Percentiles rank a stretch among this genome's conserved stretches.
Evolutionary conservation across 2,113 vertebrate genomes (phyloP).

Genomic region (Helogale parvula): DNA sequence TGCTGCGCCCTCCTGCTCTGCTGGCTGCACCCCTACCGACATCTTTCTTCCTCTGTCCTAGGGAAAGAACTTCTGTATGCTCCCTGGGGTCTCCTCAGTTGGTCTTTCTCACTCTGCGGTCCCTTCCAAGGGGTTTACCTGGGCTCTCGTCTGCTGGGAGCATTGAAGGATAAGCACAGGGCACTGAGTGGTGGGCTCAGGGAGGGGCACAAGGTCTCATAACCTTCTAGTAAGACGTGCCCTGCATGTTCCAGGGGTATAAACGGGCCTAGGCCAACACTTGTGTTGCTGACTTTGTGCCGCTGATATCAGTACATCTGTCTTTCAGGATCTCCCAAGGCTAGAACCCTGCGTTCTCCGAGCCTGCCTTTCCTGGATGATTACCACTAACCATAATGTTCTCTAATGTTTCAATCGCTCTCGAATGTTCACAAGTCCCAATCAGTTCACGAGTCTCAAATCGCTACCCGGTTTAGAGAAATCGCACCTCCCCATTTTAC

Average conservation of each 20-base stretch:
- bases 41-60: not conserved
- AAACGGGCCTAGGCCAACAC: not conserved
- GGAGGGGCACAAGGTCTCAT: not conserved
- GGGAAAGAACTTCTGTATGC: not conserved
- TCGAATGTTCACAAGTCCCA: not conserved
- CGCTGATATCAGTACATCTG: not conserved
- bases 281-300: not conserved
- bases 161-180: not conserved
- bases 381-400: not conserved
- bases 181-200: not conserved
- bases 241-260: not conserved
- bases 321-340: not conserved
- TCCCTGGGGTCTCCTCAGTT: not conserved
- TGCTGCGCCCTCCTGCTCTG: not conserved
- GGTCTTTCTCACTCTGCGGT: not conserved
- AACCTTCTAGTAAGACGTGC: not conserved
- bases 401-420: not conserved
- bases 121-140: not conserved
- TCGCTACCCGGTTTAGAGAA: slow-evolving; percentile 8
- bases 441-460: not conserved
- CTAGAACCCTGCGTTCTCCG: not conserved
- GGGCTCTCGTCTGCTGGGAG: not conserved
- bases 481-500: not conserved
- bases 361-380: not conserved
- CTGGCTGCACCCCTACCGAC: too few relatives aligned